Conservation (phyloP, 2,888 invertebrate genomes). For the Lasioglossum pauxillum region DNA sequence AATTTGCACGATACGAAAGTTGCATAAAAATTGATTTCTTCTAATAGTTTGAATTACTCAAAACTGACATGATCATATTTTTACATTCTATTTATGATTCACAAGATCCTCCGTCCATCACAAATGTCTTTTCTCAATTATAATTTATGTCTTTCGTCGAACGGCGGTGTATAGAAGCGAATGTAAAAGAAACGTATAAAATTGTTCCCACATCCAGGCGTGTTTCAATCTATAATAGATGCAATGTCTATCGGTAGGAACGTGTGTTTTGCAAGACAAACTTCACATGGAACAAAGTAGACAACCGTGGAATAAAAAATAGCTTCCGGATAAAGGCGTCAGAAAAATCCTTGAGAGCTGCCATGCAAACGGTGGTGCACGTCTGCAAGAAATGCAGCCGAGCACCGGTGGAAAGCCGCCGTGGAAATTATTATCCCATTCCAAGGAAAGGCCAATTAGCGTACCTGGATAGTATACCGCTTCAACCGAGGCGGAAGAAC, state of each 20-base stretch:
- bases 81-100: no score
- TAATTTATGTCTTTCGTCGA: not conserved
- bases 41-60: no score
- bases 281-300: slow-evolving; percentile 1
- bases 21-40: no score
- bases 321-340: slow-evolving; percentile 40
- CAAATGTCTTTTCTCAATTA: not conserved
- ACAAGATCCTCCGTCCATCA: no score
- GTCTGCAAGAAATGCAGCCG: slow-evolving; percentile 48
- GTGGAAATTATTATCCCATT: slow-evolving; percentile 57
- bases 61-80: no score
- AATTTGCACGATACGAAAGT: no score
- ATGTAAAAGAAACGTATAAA: not conserved
- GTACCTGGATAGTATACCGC: slow-evolving; percentile 26
- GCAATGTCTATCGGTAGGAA: not conserved
- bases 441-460: slow-evolving; percentile 57
- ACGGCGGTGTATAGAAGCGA: not conserved
- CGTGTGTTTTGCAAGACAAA: not conserved
- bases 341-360: slow-evolving; percentile 59
- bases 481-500: slow-evolving; percentile 46
- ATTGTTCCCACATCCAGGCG: not conserved
- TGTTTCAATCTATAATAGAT: not conserved
- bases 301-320: slow-evolving; percentile 34
- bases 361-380: slow-evolving; percentile 6
- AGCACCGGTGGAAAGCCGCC: slow-evolving; percentile 41